phyloP scores from a whole-genome alignment of 2,797 vertebrate genomes.

The Chanos chanos region DNA sequence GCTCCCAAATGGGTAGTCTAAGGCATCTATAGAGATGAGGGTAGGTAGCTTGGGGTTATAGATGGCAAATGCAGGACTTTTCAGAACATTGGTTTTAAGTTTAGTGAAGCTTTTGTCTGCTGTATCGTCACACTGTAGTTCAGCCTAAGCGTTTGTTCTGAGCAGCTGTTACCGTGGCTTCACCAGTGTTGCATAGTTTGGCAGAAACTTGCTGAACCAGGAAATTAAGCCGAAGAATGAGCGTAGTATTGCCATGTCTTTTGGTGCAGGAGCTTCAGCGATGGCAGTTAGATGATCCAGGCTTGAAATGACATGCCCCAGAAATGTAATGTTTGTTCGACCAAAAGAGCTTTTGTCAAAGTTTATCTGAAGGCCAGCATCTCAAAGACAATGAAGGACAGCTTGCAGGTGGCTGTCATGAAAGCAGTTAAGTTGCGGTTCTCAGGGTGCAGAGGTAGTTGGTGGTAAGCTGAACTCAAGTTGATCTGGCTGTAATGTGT shows the following conservation, averaged over 20 bases:
- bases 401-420: neutral
- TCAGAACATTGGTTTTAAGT: neutral
- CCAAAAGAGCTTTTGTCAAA: neutral
- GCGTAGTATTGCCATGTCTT: neutral
- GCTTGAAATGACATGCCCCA: neutral
- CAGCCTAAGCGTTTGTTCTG: neutral
- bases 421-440: slow-evolving; percentile 1
- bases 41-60: neutral
- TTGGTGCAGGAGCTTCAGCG: neutral
- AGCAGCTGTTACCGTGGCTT: neutral
- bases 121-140: neutral
- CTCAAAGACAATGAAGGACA: neutral
- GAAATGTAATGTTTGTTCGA: neutral
- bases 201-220: neutral
- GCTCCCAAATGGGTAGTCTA: no score
- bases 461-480: neutral
- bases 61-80: neutral
- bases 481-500: slow-evolving; percentile 3
- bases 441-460: neutral
- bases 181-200: neutral
- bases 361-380: neutral
- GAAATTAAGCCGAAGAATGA: neutral
- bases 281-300: neutral
- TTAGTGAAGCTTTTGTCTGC: neutral
- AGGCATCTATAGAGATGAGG: no score